Percentiles rank a stretch among this genome's conserved stretches.
Evolutionary conservation across 2,113 vertebrate species (phyloP).

Genomic region (Phrynosoma blainvillii): DNA sequence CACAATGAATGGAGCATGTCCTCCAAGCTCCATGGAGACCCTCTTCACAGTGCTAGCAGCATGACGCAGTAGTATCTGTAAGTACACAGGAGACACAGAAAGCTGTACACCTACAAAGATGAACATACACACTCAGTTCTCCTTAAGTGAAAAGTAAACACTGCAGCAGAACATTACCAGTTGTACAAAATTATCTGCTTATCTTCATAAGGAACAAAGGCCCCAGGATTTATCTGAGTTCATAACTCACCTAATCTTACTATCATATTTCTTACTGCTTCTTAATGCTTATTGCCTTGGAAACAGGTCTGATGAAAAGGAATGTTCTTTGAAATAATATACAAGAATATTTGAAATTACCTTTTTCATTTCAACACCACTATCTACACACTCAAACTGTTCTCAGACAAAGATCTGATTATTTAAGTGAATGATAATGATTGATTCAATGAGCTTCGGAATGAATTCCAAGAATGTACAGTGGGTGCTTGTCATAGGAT

Average conservation of each 20-base stretch:
- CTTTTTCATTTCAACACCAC: background rate
- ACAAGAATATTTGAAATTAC: background rate
- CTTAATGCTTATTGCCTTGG: background rate
- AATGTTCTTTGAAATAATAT: background rate
- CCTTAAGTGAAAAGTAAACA: background rate
- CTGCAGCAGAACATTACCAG: background rate
- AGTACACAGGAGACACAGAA: constrained; percentile 38
- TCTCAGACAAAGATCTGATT: background rate
- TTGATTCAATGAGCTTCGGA: background rate
- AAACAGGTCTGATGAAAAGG: background rate
- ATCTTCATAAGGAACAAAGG: background rate
- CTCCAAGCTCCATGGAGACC: constrained; percentile 96
- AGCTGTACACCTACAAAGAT: background rate
- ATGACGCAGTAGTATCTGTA: constrained; percentile 84
- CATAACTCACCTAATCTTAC: background rate
- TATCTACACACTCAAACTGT: background rate
- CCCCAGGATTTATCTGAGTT: background rate
- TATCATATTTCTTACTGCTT: background rate
- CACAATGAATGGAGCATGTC: constrained; percentile 96
- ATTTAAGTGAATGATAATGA: background rate
- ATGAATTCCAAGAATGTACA: background rate
- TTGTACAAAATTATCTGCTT: background rate
- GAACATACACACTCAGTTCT: constrained; percentile 10
- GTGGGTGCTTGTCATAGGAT: too few species aligned
- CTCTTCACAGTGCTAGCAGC: constrained; percentile 91